phyloP scores from a whole-genome alignment of 1,140 invertebrate species.

The Drosophila subpulchrella region DNA sequence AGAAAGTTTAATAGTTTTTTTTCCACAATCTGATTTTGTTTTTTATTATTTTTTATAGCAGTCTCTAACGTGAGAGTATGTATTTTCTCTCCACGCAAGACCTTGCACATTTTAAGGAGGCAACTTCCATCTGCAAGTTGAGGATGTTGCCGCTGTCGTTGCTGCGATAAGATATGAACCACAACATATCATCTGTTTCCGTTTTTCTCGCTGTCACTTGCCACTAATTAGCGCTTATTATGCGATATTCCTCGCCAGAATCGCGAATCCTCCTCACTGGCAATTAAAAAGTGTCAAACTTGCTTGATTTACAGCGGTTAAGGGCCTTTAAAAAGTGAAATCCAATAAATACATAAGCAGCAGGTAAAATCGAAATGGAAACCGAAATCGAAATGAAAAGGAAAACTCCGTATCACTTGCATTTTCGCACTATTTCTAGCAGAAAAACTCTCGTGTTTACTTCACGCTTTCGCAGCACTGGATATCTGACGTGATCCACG shows the following conservation, averaged over 20 bases:
- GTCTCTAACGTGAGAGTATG: slow-evolving; percentile 51
- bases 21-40: neutral
- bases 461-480: slow-evolving; percentile 60
- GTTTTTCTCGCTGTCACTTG: slow-evolving; percentile 21
- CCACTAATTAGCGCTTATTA: slow-evolving; percentile 46
- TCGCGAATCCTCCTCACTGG: neutral
- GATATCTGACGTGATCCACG: slow-evolving; percentile 15
- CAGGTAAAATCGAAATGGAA: slow-evolving; percentile 26
- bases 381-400: slow-evolving; percentile 27
- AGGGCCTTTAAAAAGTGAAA: slow-evolving; percentile 30
- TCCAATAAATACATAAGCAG: neutral
- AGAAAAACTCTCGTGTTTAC: slow-evolving; percentile 52
- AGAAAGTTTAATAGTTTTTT: no score
- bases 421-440: slow-evolving; percentile 64
- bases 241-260: slow-evolving; percentile 15
- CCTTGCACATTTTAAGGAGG: slow-evolving; percentile 12
- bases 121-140: slow-evolving; percentile 8
- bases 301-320: slow-evolving; percentile 1
- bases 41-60: neutral
- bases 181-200: slow-evolving; percentile 26
- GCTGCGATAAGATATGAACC: slow-evolving; percentile 37
- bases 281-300: slow-evolving; percentile 3
- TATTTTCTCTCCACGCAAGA: slow-evolving; percentile 38
- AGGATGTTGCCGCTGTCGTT: slow-evolving; percentile 28
- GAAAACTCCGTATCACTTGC: slow-evolving; percentile 47